Evolutionary conservation across 2,113 vertebrate species (phyloP).

Genomic region (Pituophis catenifer): DNA sequence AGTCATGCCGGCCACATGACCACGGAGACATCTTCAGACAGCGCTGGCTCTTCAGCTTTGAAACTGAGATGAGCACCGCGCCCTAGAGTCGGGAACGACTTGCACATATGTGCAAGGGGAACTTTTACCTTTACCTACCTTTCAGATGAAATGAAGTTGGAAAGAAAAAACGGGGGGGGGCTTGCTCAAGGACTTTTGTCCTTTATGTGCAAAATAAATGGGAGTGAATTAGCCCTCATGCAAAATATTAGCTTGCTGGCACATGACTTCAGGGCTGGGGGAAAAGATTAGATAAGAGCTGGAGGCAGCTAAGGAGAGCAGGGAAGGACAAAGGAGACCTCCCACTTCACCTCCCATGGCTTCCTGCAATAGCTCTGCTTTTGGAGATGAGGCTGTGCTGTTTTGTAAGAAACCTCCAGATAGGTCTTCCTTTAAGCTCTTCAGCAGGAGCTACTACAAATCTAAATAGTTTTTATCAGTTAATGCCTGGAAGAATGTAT

Average conservation of each 20-base stretch:
- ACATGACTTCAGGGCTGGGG: neutral
- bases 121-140: neutral
- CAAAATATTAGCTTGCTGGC: neutral
- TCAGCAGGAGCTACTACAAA: neutral
- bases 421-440: neutral
- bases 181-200: neutral
- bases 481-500: neutral
- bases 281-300: neutral
- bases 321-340: neutral
- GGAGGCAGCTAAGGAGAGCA: neutral
- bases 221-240: neutral
- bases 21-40: no score
- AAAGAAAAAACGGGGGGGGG: neutral
- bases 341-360: neutral
- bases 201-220: neutral
- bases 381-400: neutral
- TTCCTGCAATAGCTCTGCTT: neutral
- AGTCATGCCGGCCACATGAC: no score
- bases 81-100: no score
- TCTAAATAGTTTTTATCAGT: neutral
- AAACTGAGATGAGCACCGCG: no score
- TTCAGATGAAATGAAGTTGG: neutral
- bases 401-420: neutral
- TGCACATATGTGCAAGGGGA: no score
- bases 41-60: no score